These are phyloP conservation scores for Strigops habroptila DNA, from an alignment of 2,113 vertebrate genomes.

Conservation along the genomic window DNA sequence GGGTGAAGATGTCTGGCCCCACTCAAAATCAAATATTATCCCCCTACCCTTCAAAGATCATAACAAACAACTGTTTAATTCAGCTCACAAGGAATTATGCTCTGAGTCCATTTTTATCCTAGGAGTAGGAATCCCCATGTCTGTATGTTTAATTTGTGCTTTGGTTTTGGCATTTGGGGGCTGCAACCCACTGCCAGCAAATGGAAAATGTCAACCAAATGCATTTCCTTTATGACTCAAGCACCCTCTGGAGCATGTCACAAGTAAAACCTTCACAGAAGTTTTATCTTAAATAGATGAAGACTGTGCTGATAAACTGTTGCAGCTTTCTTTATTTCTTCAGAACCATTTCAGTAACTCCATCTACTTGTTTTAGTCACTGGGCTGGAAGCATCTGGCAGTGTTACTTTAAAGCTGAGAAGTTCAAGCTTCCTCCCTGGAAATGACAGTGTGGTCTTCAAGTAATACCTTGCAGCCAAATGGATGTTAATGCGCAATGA, in stretches of 20 bases:
- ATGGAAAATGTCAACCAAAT: not conserved
- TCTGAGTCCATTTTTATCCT: not conserved
- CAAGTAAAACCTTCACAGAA: not conserved
- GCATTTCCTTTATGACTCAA: not conserved
- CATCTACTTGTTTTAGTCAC: not conserved
- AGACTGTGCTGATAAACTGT: not conserved
- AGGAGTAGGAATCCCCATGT: not conserved
- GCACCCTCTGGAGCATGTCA: not conserved
- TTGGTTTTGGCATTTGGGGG: not conserved
- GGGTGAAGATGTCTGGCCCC: not conserved
- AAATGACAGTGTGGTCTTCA: not conserved
- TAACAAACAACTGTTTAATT: not conserved
- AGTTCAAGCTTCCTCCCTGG: not conserved
- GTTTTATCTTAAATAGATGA: not conserved
- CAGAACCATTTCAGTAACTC: not conserved
- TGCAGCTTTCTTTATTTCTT: not conserved
- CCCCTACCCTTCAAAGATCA: not conserved
- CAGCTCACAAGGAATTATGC: not conserved
- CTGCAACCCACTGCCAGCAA: not conserved
- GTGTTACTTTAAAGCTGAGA: fast-evolving
- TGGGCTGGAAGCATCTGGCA: not conserved
- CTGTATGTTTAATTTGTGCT: not conserved
- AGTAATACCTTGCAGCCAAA: not conserved
- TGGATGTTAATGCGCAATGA: not conserved
- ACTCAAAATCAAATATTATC: not conserved